Base-by-base conservation (phyloP, 1,140 invertebrate species). In the Pomacea maculata region DNA sequence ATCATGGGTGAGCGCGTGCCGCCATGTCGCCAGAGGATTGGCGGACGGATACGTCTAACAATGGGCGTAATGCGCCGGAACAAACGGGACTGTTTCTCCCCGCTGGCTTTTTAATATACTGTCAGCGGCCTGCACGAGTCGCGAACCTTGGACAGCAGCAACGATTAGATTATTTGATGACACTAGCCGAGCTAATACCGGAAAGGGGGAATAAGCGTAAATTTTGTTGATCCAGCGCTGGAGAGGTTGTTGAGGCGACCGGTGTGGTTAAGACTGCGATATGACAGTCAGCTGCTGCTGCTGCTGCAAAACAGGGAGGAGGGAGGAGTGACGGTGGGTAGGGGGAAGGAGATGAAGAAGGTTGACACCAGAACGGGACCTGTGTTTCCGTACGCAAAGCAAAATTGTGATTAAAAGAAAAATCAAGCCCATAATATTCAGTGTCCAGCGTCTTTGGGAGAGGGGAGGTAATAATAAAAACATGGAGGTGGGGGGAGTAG, bases 71-170 rank as follows among this genome's bases (percentile, higher is more conserved):
- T 55, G 52, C 73, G 73, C 73, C 73, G 73, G 73, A 74, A 74
- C 73, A 74, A 55, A 61, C 57, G 57, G 57, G 57, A 61, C 57
- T 61, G 57, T 61, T 61, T 61, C 54, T 74, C 19, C 73, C 73
- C 17, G 73, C 73, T 55, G 52, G 73, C 57, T 75, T 75, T 77
- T 77, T 77, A 77, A 77, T 77, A 77, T 77, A 77, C 63, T 77
- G 75, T 65, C 74, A n/a, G 74, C 54, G 14, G 55, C 25, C 57
- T 65, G 61, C 17, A 34, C 54, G 75, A 77, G 75, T 34, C 29
- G 34, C 21, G n/a, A 19, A 17, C 61, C 61, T 65, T 45, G 75
- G 21, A 29, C 14, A 65, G 61, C 67, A 34, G 52, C 52, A 67
- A 15, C 34, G 75, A 65, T 63, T 34, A 77, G 75, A 77, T 77